A percentile compares a stretch with the other conserved stretches of the same genome.
Conservation (phyloP, 2,888 invertebrate genomes). For the Stenoptilia bipunctidactyla region DNA sequence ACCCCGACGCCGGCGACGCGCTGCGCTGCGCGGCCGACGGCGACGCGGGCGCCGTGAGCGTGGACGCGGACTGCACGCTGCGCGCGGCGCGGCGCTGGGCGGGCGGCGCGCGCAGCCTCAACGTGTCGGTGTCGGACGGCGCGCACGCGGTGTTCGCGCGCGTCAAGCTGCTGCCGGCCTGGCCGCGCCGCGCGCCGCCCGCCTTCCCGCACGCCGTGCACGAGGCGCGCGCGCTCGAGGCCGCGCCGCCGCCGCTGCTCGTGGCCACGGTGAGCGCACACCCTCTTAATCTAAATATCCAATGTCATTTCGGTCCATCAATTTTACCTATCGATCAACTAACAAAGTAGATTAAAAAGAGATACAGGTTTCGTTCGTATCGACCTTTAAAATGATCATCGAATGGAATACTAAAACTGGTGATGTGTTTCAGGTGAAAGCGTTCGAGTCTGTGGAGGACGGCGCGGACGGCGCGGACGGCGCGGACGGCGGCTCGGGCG, state of each 20-base stretch:
- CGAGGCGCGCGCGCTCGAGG: slow-evolving; percentile 86
- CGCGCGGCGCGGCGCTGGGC: slow-evolving; percentile 72
- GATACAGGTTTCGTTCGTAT: no score
- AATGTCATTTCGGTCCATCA: no score
- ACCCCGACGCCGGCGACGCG: slow-evolving; percentile 86
- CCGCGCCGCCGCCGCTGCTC: slow-evolving; percentile 80
- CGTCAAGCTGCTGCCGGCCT: slow-evolving; percentile 81
- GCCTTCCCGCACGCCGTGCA: slow-evolving; percentile 82
- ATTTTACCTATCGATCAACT: no score
- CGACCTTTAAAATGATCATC: no score
- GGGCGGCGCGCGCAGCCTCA: slow-evolving; percentile 74
- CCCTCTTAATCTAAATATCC: no score
- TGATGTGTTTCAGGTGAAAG: no score
- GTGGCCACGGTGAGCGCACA: slow-evolving; percentile 74
- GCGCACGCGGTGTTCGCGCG: slow-evolving; percentile 92
- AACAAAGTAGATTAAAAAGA: no score
- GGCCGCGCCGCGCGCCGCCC: slow-evolving; percentile 85
- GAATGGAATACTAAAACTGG: no score
- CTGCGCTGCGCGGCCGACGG: slow-evolving; percentile 83
- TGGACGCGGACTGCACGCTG: slow-evolving; percentile 30
- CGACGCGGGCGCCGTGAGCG: slow-evolving; percentile 70
- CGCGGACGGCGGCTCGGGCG: slow-evolving; percentile 80
- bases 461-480: slow-evolving; percentile 81
- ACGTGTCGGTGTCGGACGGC: slow-evolving; percentile 96
- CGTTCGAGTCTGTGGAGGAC: slow-evolving; percentile 84